Evolutionary conservation across 2,888 invertebrate genomes (phyloP), one percentile per base, ranked within the genome.

Genomic region (Epinotia nisella): DNA sequence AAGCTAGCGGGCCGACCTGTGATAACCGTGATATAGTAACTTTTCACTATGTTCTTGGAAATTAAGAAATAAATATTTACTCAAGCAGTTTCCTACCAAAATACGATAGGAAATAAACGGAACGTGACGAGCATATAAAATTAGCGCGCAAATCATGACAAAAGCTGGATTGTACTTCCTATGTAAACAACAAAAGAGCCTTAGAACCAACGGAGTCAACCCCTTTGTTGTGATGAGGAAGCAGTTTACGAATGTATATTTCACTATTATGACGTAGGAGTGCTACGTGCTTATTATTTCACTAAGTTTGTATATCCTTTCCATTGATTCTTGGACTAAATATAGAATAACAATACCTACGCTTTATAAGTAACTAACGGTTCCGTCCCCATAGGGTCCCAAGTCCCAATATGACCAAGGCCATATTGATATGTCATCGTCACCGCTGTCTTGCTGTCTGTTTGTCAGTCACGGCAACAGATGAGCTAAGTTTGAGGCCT

Each of bases 181-280:
- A 55, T 17, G 19, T 53, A 29, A 51, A 53, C 51, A 51, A 64
- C 64, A 64, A 64, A 64, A 64, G 64, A 51, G 17, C 51, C 17
- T 49, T 64, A 17, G 15, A 29, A 64, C 51, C 51, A 9, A n/a
- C 53, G 15, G 53, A 55, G 35, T n/a, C 15, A 19, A 39, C n/a
- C 21, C 55, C 29, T 55, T 65, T 65, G 65, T 65, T 55, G 19
- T 15, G 53, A 35, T 15, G 13, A 53, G 53, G 65, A 65, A 55
- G 53, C 39, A 35, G 17, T 39, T 59, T 39, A 39, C 53, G 39
- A 29, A 51, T 17, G 4, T 49, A 64, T 64, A 45, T 45, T 24
- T 64, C 7, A 3, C 5, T 58, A 58, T 7, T 58, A n/a, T 58
- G 13, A 58, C 29, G 11, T 7, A n/a, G 11, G 10, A 60, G 10